These are phyloP conservation scores for Meloidogyne floridensis DNA, from an alignment of 1,140 invertebrate genomes.

Conservation along the genomic window DNA sequence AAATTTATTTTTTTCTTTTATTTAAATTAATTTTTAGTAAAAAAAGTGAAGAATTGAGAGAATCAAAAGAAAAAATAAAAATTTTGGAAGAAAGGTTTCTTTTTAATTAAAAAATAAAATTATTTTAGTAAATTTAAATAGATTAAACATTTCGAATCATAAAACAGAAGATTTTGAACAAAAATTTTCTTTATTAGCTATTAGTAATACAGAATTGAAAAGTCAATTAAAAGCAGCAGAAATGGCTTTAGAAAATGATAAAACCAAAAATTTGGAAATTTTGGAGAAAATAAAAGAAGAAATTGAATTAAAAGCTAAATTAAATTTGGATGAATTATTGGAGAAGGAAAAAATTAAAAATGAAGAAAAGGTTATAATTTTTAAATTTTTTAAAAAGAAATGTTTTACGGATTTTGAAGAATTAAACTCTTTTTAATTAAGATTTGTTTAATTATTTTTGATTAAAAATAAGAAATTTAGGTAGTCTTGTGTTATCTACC, in stretches of 20 bases:
- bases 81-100: background rate
- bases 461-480: no score
- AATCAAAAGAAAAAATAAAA: background rate
- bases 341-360: background rate
- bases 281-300: slow-evolving; percentile 8
- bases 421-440: no score
- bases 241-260: slow-evolving; percentile 9
- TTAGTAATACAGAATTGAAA: background rate
- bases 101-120: background rate
- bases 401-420: no score
- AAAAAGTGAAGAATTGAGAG: background rate
- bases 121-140: background rate
- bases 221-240: slow-evolving; percentile 7
- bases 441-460: no score
- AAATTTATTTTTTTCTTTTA: background rate
- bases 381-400: no score
- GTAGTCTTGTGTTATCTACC: no score
- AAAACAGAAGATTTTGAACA: background rate
- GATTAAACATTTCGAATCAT: background rate
- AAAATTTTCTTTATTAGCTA: slow-evolving; percentile 1
- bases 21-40: background rate
- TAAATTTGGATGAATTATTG: background rate
- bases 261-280: slow-evolving; percentile 2
- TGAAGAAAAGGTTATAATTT: background rate
- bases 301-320: background rate